Base-by-base conservation (phyloP, 2,797 vertebrate species). In the Emydoidea blandingii region DNA sequence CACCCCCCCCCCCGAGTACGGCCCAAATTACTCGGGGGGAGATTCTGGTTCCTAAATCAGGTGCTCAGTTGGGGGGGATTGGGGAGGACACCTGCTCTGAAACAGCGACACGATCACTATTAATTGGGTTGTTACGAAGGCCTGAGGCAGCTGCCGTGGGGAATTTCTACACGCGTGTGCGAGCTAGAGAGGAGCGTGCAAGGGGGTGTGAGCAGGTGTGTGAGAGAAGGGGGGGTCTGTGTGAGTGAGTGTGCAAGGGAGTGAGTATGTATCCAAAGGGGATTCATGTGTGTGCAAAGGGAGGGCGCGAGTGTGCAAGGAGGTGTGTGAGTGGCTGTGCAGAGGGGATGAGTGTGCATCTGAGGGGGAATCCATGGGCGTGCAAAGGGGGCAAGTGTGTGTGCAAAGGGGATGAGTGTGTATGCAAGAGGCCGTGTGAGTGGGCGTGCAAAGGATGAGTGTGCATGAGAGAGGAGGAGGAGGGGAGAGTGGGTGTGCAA, bases 11-110 rank as follows among this genome's bases (percentile, higher is more conserved):
- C 19, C 50, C 52, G 9, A 68, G 34, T 19, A 18, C 18, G 62
- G 34, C 34, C 34, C 65, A 37, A 5, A 21, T 37, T 10, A 8
- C 3, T 21, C 1, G 1, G n/a, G 65, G 4, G 8, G 65, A 4
- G 34, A 37, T n/a, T 65, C 31, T n/a, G 34, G 16, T 65, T n/a
- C 16, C 15, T 65, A 65, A n/a, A 18, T 65, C 34, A 68, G 65
- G 9, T 37, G 65, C 65, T 68, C 4, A n/a, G 65, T 21, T 3
- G 9, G 18, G 5, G n/a, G 9, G 8, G 4, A 15, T 50, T 14
- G 19, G 18, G 62, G 18, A 5, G 16, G 29, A 16, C 8, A 68
- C 62, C 8, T 68, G 34, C 34, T 68, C 62, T 68, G 62, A 68
- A 18, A 19, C 62, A 68, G 62, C 10, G 62, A n/a, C 16, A 68